These are phyloP conservation scores for Rana temporaria DNA, from an alignment of 2,113 vertebrate genomes.

Conservation along the genomic window DNA sequence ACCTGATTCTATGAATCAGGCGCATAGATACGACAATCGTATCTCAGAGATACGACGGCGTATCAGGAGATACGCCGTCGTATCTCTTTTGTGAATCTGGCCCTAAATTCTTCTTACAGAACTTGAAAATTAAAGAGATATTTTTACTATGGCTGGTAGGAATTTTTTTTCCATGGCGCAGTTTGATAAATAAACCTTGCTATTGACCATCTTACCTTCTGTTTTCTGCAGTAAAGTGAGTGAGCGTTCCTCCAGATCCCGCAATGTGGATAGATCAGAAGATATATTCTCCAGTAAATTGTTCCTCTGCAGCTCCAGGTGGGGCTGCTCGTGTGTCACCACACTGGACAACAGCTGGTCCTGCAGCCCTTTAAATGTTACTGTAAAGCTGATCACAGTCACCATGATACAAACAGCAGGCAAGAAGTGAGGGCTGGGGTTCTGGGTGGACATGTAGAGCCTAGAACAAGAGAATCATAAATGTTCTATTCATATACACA, in stretches of 20 bases:
- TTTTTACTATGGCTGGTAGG: no score
- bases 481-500: background rate
- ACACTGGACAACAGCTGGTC: slow-evolving; percentile 70
- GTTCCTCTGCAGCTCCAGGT: slow-evolving; percentile 65
- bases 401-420: slow-evolving; percentile 65
- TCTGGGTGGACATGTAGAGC: slow-evolving; percentile 68
- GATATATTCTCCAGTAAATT: slow-evolving; percentile 65
- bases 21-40: no score
- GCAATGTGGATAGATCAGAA: slow-evolving; percentile 61
- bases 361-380: slow-evolving; percentile 70
- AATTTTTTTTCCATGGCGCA: no score
- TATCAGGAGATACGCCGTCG: no score
- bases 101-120: background rate
- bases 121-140: background rate
- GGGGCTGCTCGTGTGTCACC: slow-evolving; percentile 64
- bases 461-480: slow-evolving; percentile 56
- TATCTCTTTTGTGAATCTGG: no score
- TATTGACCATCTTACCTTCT: slow-evolving; percentile 59
- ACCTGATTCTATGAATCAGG: no score
- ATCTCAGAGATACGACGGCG: no score
- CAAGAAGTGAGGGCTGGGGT: slow-evolving; percentile 65
- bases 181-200: no score
- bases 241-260: slow-evolving; percentile 68
- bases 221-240: slow-evolving; percentile 67
- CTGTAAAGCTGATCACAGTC: slow-evolving; percentile 69